Conservation (phyloP, 2,113 vertebrate species). For the Nothobranchius kuhntae region DNA sequence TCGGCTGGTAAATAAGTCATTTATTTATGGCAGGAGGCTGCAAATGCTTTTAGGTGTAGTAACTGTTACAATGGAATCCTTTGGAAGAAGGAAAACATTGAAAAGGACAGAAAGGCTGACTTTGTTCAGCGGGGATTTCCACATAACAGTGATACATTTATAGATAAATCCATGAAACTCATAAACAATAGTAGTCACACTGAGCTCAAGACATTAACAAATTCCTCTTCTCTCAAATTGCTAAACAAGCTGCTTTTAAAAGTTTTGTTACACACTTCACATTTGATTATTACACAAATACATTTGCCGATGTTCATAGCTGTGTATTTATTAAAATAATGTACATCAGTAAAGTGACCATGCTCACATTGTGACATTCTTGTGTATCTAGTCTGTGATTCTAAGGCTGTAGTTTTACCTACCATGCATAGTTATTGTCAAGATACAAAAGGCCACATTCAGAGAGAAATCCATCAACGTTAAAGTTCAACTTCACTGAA, state of each 20-base stretch:
- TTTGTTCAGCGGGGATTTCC: slow-evolving; percentile 50
- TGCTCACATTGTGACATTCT: too few relatives aligned
- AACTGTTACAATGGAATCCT: slow-evolving; percentile 16
- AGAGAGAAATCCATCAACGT: too few relatives aligned
- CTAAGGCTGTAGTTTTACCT: too few relatives aligned
- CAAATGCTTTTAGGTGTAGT: slow-evolving; percentile 22
- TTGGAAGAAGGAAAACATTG: slow-evolving; percentile 12
- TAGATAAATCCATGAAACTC: neutral
- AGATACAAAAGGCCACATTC: too few relatives aligned
- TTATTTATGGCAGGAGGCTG: slow-evolving; percentile 15
- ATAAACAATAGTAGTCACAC: neutral
- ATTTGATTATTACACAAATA: too few relatives aligned
- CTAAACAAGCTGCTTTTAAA: too few relatives aligned
- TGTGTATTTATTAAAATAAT: too few relatives aligned
- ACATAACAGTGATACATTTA: neutral
- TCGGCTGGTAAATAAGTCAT: slow-evolving; percentile 22
- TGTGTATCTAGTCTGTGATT: too few relatives aligned
- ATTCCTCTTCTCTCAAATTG: neutral
- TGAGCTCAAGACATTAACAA: neutral
- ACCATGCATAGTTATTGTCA: too few relatives aligned
- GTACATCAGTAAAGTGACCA: too few relatives aligned
- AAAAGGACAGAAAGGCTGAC: slow-evolving; percentile 21
- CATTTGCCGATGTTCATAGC: too few relatives aligned
- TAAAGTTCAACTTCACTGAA: too few relatives aligned
- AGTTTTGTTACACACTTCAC: neutral